phyloP scores from a whole-genome alignment of 2,113 vertebrate genomes.

The Psophia crepitans region DNA sequence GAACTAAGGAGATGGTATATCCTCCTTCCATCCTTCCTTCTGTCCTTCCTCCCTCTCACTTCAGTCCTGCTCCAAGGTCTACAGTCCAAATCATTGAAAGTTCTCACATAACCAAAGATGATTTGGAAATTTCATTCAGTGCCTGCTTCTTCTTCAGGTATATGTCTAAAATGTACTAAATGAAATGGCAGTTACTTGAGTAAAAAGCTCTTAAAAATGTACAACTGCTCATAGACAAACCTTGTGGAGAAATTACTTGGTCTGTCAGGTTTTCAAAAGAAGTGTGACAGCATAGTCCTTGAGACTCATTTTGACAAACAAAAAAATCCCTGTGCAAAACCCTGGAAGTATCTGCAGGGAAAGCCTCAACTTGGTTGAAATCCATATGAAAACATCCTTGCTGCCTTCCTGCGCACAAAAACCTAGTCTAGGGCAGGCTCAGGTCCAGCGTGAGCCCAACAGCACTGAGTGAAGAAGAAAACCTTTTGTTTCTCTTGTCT shows the following conservation, averaged over 20 bases:
- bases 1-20: background rate
- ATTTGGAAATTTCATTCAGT: background rate
- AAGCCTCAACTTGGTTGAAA: background rate
- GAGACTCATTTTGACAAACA: background rate
- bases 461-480: background rate
- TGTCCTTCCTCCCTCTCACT: background rate
- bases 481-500: background rate
- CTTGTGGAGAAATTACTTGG: fast-evolving
- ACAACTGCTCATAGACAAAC: background rate
- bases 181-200: background rate
- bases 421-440: background rate
- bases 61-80: background rate
- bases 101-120: background rate
- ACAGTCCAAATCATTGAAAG: background rate
- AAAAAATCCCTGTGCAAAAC: background rate
- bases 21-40: background rate
- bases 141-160: background rate
- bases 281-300: background rate
- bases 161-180: background rate
- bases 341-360: background rate
- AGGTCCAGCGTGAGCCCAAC: background rate
- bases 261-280: background rate
- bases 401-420: background rate
- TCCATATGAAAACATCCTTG: background rate
- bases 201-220: background rate